A percentile compares a stretch with the other conserved stretches of the same genome.
Evolutionary conservation across 1,140 invertebrate species (phyloP).

Genomic region (Platyura marginata): DNA sequence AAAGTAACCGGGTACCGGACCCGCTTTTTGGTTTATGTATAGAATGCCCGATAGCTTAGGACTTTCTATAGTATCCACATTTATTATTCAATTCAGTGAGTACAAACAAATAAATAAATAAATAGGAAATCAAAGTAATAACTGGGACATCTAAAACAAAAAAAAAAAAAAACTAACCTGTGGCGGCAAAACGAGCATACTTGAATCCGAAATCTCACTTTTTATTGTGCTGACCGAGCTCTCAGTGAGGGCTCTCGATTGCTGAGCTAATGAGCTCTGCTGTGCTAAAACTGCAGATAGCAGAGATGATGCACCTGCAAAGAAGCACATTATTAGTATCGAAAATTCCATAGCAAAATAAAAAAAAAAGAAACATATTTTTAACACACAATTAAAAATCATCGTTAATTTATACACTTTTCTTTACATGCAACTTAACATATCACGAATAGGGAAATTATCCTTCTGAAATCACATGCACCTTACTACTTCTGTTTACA

Average conservation of each 20-base stretch:
- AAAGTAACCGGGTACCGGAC: no score
- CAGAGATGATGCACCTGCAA: slow-evolving; percentile 1
- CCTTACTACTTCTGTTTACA: no score
- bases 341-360: background rate
- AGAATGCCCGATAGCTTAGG: no score
- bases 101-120: no score
- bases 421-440: no score
- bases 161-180: slow-evolving; percentile 24
- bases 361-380: background rate
- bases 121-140: no score
- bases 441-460: no score
- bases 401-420: background rate
- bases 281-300: slow-evolving; percentile 1
- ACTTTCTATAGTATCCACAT: no score
- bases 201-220: slow-evolving; percentile 10
- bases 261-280: background rate
- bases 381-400: background rate
- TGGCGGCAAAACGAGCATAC: slow-evolving; percentile 25
- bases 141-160: no score
- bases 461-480: no score
- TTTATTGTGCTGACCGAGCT: background rate
- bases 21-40: no score
- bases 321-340: background rate
- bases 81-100: no score
- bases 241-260: background rate